Conservation (phyloP, 2,113 vertebrate species). For the Rhegmatorhina hoffmannsi region DNA sequence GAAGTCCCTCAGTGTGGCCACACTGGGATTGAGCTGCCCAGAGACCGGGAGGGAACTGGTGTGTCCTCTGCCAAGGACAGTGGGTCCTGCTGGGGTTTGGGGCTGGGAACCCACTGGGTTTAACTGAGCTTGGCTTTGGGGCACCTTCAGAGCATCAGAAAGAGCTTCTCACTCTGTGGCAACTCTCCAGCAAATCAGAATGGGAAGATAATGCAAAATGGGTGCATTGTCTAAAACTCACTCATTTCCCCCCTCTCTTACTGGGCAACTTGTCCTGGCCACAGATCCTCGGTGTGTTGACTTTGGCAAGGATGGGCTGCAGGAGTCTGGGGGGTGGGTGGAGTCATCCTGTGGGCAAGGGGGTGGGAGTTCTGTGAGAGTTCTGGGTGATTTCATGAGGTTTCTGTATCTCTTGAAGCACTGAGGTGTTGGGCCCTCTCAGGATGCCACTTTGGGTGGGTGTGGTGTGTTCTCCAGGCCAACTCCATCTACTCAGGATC, state of each 20-base stretch:
- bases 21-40: too few species aligned
- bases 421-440: neutral
- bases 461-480: accelerated
- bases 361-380: neutral
- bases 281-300: neutral
- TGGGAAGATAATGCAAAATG: neutral
- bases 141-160: neutral
- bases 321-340: neutral
- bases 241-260: neutral
- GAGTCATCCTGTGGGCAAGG: neutral
- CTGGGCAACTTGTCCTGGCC: neutral
- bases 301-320: neutral
- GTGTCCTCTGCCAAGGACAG: accelerated
- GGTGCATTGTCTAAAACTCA: neutral
- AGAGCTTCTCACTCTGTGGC: neutral
- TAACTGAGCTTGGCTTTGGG: neutral
- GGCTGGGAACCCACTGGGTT: neutral
- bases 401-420: neutral
- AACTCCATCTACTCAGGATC: neutral
- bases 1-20: accelerated
- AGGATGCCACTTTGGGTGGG: neutral
- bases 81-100: neutral
- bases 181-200: neutral
- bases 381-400: neutral
- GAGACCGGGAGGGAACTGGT: neutral